These are phyloP conservation scores for Iselma pallidipennis DNA, from an alignment of 2,888 invertebrate genomes.

Conservation along the genomic window DNA sequence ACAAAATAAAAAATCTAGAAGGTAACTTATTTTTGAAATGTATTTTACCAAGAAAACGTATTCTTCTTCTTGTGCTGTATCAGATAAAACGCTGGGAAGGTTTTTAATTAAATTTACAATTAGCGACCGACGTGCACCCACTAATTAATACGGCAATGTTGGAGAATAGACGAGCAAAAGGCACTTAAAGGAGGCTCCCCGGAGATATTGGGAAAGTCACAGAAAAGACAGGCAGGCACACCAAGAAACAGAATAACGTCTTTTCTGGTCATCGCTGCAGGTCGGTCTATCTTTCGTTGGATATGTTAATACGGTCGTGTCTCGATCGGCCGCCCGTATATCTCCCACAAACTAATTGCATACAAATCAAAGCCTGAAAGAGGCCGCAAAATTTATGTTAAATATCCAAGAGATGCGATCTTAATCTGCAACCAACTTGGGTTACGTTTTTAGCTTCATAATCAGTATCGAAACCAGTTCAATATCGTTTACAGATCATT, in stretches of 20 bases:
- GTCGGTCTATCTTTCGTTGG: conserved; percentile 32
- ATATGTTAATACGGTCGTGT: conserved; percentile 51
- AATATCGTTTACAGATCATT: conserved; percentile 10
- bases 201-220: conserved; percentile 21
- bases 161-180: conserved; percentile 22
- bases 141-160: conserved; percentile 52
- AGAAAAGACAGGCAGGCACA: conserved; percentile 14
- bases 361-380: conserved; percentile 43
- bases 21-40: neutral
- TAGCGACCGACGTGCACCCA: conserved; percentile 54
- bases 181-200: conserved; percentile 19
- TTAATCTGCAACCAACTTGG: conserved; percentile 41
- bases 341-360: conserved; percentile 49
- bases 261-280: neutral
- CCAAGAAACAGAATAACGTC: conserved; percentile 2
- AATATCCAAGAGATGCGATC: conserved; percentile 45
- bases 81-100: conserved; percentile 48
- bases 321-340: conserved; percentile 40
- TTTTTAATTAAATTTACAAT: conserved; percentile 56
- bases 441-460: conserved; percentile 41
- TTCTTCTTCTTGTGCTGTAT: conserved; percentile 47
- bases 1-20: neutral
- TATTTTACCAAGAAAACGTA: conserved; percentile 34
- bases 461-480: conserved; percentile 4
- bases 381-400: conserved; percentile 38